Percentiles rank a stretch among this genome's conserved stretches.
These are phyloP conservation scores for Eupsilia transversa DNA, from an alignment of 2,888 invertebrate genomes.

Conservation along the genomic window DNA sequence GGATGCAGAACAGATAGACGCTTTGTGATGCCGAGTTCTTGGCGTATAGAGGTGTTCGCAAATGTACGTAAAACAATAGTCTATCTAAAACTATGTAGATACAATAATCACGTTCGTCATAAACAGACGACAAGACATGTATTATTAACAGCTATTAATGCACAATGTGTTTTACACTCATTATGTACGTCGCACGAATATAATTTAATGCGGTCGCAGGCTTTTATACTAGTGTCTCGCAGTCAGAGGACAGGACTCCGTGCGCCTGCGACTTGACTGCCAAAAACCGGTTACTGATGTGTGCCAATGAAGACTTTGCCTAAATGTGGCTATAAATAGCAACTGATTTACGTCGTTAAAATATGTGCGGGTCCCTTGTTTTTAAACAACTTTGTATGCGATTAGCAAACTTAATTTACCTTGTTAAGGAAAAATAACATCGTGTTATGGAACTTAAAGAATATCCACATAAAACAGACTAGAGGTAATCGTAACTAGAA, in stretches of 20 bases:
- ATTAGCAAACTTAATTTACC: conserved; percentile 16
- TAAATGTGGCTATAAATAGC: conserved; percentile 47
- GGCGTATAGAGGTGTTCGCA: too few species aligned
- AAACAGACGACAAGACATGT: conserved; percentile 21
- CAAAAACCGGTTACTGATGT: conserved; percentile 56
- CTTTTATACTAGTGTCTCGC: not conserved
- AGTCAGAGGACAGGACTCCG: conserved; percentile 25
- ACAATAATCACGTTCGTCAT: conserved; percentile 38
- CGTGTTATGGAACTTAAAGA: not conserved
- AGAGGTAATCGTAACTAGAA: not conserved
- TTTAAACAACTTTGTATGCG: conserved; percentile 15
- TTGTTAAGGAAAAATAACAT: conserved; percentile 12
- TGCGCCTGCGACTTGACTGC: conserved; percentile 5
- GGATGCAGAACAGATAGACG: too few species aligned
- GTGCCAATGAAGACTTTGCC: conserved; percentile 47
- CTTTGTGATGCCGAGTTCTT: too few species aligned
- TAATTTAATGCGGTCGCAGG: conserved; percentile 22
- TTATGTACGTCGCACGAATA: conserved; percentile 28
- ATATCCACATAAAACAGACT: conserved; percentile 2
- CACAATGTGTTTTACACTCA: conserved; percentile 51
- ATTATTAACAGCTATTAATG: conserved; percentile 59
- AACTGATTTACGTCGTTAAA: conserved; percentile 16
- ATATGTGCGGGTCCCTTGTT: conserved; percentile 26
- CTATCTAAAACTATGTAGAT: conserved; percentile 25
- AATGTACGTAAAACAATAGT: not conserved